phyloP scores from a whole-genome alignment of 2,113 vertebrate genomes.

The Amblyornis subalaris region DNA sequence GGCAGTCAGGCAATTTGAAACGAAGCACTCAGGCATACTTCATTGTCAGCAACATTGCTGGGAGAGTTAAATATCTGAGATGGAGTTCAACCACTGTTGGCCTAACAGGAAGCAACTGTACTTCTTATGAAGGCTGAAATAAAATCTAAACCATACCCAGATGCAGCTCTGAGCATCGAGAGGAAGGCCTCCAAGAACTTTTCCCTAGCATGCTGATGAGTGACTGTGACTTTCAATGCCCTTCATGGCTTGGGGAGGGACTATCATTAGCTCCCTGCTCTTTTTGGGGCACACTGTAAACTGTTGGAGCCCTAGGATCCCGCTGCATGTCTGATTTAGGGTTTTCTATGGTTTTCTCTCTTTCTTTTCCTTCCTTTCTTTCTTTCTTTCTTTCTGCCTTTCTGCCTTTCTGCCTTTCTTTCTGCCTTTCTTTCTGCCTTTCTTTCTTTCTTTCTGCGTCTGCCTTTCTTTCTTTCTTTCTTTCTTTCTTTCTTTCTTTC shows the following conservation, averaged over 20 bases:
- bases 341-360: not conserved
- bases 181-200: not conserved
- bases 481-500: not conserved
- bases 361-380: not conserved
- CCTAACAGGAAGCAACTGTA: constrained; percentile 58
- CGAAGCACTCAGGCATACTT: not conserved
- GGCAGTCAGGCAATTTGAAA: constrained; percentile 3
- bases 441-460: not conserved
- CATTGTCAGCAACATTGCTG: not conserved
- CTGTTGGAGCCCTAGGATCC: not conserved
- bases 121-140: constrained; percentile 42
- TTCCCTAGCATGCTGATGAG: not conserved
- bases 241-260: not conserved
- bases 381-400: too few relatives aligned
- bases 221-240: not conserved
- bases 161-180: not conserved
- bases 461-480: not conserved
- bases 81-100: not conserved
- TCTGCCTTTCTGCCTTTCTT: too few relatives aligned
- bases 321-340: not conserved
- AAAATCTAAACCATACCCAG: constrained; percentile 53
- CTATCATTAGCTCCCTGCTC: not conserved
- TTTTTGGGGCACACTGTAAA: not conserved
- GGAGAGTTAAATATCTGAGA: constrained; percentile 14
- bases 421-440: not conserved